These are phyloP conservation scores for Phyllotreta striolata DNA, from an alignment of 2,888 invertebrate species.

Conservation along the genomic window DNA sequence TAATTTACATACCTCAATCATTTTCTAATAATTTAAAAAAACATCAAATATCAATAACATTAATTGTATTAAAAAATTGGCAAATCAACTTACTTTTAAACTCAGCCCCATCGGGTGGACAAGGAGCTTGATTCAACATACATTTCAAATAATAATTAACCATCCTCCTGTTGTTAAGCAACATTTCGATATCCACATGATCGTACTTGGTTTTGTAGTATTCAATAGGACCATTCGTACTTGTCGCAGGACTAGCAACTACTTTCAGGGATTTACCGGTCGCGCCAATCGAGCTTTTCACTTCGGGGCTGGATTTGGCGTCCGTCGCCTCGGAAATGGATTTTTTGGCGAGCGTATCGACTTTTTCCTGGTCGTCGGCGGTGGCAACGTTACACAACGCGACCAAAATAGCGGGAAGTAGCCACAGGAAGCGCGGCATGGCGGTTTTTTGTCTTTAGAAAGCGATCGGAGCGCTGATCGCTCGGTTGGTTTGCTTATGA, in stretches of 20 bases:
- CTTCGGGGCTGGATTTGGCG: too few relatives aligned
- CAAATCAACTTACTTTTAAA: slow-evolving; percentile 72
- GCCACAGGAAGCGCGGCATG: too few relatives aligned
- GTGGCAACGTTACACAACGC: background rate
- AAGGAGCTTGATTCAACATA: slow-evolving; percentile 71
- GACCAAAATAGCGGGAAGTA: too few relatives aligned
- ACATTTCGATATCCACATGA: slow-evolving; percentile 73
- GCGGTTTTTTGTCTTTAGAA: too few relatives aligned
- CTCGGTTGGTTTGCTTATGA: slow-evolving; percentile 1
- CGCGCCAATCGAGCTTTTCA: too few relatives aligned
- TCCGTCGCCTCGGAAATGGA: too few relatives aligned
- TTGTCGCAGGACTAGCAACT: slow-evolving; percentile 3
- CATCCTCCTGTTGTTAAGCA: slow-evolving; percentile 73
- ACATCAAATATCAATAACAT: background rate
- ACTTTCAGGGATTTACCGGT: background rate
- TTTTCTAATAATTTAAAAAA: slow-evolving; percentile 5
- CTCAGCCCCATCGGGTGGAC: slow-evolving; percentile 76
- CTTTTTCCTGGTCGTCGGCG: background rate
- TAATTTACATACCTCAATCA: too few relatives aligned
- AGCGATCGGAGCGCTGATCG: too few relatives aligned
- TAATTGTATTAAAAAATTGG: background rate
- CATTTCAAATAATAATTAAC: slow-evolving; percentile 77
- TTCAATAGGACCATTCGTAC: slow-evolving; percentile 26
- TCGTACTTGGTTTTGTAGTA: slow-evolving; percentile 69
- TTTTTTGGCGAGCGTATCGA: too few relatives aligned